Evolutionary conservation across 2,888 invertebrate species (phyloP).

Genomic region (Sinohyriopsis cumingii): DNA sequence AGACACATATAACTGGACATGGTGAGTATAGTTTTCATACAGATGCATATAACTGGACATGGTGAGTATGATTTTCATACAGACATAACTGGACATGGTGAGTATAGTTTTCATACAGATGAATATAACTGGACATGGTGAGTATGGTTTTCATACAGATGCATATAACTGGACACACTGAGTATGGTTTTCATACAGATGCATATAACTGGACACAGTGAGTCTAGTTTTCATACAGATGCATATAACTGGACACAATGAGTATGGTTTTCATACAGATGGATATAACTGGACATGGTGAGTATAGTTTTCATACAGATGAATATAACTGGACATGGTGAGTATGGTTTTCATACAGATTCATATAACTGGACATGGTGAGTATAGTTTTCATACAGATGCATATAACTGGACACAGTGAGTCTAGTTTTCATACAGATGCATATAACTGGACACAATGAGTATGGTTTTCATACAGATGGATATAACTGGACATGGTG

Average conservation of each 20-base stretch:
- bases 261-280: not conserved
- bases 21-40: conserved; percentile 63
- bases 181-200: not conserved
- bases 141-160: not conserved
- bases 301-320: not conserved
- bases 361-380: conserved; percentile 81
- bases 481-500: conserved; percentile 81
- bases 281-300: no score
- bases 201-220: not conserved
- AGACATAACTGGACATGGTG: not conserved
- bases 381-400: not conserved
- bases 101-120: no score
- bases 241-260: conserved; percentile 81
- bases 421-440: not conserved
- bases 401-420: not conserved
- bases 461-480: no score
- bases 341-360: no score
- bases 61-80: not conserved
- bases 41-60: not conserved
- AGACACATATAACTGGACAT: conserved; percentile 83
- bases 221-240: no score
- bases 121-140: conserved; percentile 81
- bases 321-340: not conserved
- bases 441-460: conserved; percentile 78
- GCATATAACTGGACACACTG: not conserved